Conservation (phyloP, 2,113 vertebrate species). For the Bolborhynchus lineola region DNA sequence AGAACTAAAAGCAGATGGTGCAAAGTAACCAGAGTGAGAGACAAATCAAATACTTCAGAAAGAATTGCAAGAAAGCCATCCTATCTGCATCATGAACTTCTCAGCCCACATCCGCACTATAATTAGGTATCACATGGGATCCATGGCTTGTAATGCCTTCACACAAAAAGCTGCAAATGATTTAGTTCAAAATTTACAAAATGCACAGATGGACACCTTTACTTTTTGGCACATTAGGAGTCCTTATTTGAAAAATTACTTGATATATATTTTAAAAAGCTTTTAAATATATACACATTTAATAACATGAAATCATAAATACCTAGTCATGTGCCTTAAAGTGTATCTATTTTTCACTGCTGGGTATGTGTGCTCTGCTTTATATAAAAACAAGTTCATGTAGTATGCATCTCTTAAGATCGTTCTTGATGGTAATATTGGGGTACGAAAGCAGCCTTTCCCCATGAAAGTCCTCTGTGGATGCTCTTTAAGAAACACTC, state of each 20-base stretch:
- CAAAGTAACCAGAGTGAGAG: not conserved
- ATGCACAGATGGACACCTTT: not conserved
- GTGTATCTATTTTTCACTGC: constrained; percentile 18
- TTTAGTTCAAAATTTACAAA: not conserved
- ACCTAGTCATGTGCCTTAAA: not conserved
- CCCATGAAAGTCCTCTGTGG: not conserved
- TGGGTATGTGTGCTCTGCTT: not conserved
- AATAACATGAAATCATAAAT: not conserved
- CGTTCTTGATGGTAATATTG: constrained; percentile 44
- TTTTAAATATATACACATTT: not conserved
- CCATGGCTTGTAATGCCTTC: not conserved
- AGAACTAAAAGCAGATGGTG: not conserved
- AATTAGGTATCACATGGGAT: constrained; percentile 6
- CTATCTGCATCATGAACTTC: not conserved
- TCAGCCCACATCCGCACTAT: constrained; percentile 9
- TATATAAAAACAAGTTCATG: constrained; percentile 21
- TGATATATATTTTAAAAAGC: constrained; percentile 16
- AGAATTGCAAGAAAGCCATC: not conserved
- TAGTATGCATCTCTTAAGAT: not conserved
- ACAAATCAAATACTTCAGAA: not conserved
- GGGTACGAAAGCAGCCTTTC: constrained; percentile 52
- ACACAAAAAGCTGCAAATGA: not conserved
- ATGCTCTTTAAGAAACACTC: constrained; percentile 7
- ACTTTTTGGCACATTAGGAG: not conserved
- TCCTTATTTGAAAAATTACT: constrained; percentile 24